A percentile compares a stretch with the other conserved stretches of the same genome.
Evolutionary conservation across 2,888 invertebrate species (phyloP).

Genomic region (Nezara viridula): DNA sequence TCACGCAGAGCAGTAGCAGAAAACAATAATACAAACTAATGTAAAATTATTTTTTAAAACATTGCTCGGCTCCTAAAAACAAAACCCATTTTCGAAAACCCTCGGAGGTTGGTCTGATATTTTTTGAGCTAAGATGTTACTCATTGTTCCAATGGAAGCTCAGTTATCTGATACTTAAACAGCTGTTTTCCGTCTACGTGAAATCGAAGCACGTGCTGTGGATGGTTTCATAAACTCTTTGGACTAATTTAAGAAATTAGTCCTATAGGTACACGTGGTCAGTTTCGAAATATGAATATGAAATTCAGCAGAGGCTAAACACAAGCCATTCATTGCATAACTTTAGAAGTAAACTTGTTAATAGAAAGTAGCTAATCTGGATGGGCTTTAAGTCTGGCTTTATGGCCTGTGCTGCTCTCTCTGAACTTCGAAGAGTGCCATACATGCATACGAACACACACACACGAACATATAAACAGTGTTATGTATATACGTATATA

Average conservation of each 20-base stretch:
- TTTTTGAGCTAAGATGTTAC: no score
- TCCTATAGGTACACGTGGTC: not conserved
- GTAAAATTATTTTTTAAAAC: no score
- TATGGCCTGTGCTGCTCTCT: not conserved
- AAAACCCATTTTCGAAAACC: no score
- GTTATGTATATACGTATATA: no score
- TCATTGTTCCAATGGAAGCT: not conserved
- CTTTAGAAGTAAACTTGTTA: not conserved
- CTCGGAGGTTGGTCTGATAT: no score
- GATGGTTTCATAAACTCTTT: not conserved
- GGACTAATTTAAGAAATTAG: not conserved
- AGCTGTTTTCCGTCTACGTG: not conserved
- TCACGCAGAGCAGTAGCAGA: no score
- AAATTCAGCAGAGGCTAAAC: not conserved
- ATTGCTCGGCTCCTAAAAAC: no score
- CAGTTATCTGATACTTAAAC: not conserved
- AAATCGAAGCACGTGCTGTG: no score
- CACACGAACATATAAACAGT: no score
- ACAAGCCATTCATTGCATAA: not conserved
- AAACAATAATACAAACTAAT: no score
- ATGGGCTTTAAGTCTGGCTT: not conserved
- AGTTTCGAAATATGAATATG: not conserved
- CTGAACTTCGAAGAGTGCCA: no score
- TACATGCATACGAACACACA: no score
- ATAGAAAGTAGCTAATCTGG: not conserved